These are phyloP conservation scores for Donacobius atricapilla DNA, from an alignment of 2,113 vertebrate genomes.

Conservation along the genomic window DNA sequence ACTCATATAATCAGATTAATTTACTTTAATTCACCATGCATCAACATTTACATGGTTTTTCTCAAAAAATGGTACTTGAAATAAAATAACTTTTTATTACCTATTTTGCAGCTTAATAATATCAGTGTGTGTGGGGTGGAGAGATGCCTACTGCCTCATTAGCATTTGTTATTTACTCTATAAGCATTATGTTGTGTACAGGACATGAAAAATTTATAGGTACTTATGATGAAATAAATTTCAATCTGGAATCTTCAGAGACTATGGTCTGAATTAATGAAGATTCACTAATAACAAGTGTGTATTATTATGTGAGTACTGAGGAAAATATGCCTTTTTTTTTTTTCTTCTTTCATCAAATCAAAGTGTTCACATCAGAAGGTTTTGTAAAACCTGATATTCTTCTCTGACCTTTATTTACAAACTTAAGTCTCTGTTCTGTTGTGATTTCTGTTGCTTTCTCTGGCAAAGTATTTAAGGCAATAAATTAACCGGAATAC, in stretches of 20 bases:
- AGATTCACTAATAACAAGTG: not conserved
- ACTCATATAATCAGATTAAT: conserved; percentile 76
- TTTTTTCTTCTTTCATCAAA: not conserved
- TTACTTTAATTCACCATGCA: conserved; percentile 79
- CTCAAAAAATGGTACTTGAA: conserved; percentile 66
- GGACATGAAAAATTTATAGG: conserved; percentile 29
- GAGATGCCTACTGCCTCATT: not conserved
- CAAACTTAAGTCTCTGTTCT: not conserved
- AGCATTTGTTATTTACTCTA: conserved; percentile 6
- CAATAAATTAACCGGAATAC: not conserved
- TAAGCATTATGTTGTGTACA: not conserved
- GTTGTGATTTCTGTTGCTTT: not conserved
- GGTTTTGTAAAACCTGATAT: not conserved
- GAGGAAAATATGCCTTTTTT: not conserved
- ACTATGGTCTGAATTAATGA: conserved; percentile 8
- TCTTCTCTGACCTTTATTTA: not conserved
- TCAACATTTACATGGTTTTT: conserved; percentile 66
- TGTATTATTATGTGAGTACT: not conserved
- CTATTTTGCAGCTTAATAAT: conserved; percentile 36
- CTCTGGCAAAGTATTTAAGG: not conserved
- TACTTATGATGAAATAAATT: not conserved
- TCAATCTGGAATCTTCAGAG: not conserved
- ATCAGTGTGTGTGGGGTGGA: not conserved
- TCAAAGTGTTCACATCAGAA: not conserved
- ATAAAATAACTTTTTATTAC: conserved; percentile 64